phyloP scores from a whole-genome alignment of 92 coral and sea anemone species.

The Heliopora coerulea region DNA sequence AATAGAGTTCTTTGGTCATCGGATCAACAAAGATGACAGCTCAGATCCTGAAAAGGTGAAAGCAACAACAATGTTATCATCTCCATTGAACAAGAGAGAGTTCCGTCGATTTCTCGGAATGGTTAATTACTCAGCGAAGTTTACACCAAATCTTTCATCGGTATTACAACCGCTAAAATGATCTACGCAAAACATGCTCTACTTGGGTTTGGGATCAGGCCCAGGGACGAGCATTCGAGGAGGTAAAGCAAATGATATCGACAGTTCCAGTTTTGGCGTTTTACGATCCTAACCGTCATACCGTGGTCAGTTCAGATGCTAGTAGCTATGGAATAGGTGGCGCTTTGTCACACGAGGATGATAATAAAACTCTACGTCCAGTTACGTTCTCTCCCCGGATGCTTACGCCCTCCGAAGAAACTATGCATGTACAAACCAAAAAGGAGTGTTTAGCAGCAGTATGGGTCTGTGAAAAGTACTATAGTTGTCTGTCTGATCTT shows the following conservation, averaged over 20 bases:
- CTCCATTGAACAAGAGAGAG: neutral
- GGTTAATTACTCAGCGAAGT: slow-evolving; percentile 10
- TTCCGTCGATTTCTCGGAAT: slow-evolving; percentile 10
- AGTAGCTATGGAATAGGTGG: slow-evolving; percentile 54
- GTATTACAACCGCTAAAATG: slow-evolving; percentile 51
- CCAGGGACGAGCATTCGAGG: slow-evolving; percentile 52
- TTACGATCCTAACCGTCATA: slow-evolving; percentile 47
- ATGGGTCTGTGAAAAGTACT: no score
- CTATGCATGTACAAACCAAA: no score
- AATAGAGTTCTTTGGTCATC: slow-evolving; percentile 34
- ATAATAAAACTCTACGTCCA: slow-evolving; percentile 42
- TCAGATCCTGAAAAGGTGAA: slow-evolving; percentile 2
- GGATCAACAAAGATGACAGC: slow-evolving; percentile 1
- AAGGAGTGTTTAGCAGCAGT: no score
- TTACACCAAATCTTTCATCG: neutral
- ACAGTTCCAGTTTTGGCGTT: slow-evolving; percentile 52
- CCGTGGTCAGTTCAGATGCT: slow-evolving; percentile 51
- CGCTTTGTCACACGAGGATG: slow-evolving; percentile 47
- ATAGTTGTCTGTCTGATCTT: no score
- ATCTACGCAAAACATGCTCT: slow-evolving; percentile 50
- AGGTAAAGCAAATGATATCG: slow-evolving; percentile 47
- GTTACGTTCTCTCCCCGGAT: slow-evolving; percentile 26
- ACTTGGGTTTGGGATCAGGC: slow-evolving; percentile 69
- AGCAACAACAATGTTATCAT: neutral
- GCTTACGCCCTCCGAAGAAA: no score